Percentiles rank a stretch among this genome's conserved stretches.
These are phyloP conservation scores for Speoplatyrhinus poulsoni DNA, from an alignment of 2,113 vertebrate genomes.

Conservation along the genomic window DNA sequence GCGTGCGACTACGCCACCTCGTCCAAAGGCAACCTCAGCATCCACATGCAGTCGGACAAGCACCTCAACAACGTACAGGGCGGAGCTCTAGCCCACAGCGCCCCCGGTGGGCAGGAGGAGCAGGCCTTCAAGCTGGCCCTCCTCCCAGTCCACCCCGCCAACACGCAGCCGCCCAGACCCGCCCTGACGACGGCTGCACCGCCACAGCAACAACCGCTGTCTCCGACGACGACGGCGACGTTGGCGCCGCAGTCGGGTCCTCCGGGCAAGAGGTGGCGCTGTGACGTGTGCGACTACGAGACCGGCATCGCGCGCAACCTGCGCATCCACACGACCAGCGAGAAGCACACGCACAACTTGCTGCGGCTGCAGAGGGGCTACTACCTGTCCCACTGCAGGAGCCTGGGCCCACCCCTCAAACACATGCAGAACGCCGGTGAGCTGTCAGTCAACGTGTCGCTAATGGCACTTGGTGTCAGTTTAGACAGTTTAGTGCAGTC, in stretches of 20 bases:
- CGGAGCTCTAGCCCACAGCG: conserved; percentile 79
- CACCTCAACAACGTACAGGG: conserved; percentile 99
- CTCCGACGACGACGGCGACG: conserved; percentile 50
- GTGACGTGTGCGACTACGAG: conserved; percentile 98
- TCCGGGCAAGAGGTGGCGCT: conserved; percentile 87
- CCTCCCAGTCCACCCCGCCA: conserved; percentile 46
- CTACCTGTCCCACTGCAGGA: conserved; percentile 94
- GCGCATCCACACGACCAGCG: conserved; percentile 98
- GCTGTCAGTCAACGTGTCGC: conserved; percentile 7
- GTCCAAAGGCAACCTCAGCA: conserved; percentile 99
- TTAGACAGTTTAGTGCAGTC: background rate
- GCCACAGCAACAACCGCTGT: conserved; percentile 20
- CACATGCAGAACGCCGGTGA: conserved; percentile 84
- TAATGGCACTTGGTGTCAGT: background rate
- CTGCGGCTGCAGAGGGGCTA: conserved; percentile 94
- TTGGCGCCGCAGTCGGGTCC: conserved; percentile 55
- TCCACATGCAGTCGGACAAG: conserved; percentile 99
- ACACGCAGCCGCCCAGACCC: background rate
- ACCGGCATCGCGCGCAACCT: conserved; percentile 98
- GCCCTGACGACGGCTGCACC: too few relatives aligned
- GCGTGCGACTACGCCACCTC: conserved; percentile 99
- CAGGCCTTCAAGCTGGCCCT: conserved; percentile 59
- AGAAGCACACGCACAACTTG: conserved; percentile 99
- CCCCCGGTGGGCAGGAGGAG: conserved; percentile 56
- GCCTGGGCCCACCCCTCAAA: conserved; percentile 83